Conservation (phyloP, 2,888 invertebrate genomes). For the Punctoribates punctum region DNA sequence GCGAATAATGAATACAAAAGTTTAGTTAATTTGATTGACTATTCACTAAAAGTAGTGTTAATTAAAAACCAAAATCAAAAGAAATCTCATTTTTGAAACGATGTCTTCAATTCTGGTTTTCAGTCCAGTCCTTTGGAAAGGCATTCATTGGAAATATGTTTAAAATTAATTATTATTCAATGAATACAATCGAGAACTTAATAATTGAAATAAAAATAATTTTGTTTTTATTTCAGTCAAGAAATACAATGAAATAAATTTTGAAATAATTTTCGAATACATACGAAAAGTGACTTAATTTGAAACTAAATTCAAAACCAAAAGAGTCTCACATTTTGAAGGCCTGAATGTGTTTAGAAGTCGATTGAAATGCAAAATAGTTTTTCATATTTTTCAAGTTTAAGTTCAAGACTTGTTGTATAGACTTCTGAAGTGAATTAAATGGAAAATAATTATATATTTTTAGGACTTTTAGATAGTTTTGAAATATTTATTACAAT, state of each 20-base stretch:
- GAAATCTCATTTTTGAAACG: neutral
- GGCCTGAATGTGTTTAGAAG: neutral
- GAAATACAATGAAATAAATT: too few relatives aligned
- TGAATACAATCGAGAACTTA: neutral
- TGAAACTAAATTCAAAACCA: neutral
- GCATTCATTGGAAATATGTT: neutral
- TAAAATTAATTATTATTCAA: conserved; percentile 1
- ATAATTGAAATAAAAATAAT: neutral
- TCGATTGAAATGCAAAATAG: neutral
- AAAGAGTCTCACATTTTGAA: neutral
- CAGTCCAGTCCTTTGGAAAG: too few relatives aligned
- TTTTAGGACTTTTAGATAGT: too few relatives aligned
- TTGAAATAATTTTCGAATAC: neutral
- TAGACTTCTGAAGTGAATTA: neutral
- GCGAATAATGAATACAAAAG: neutral
- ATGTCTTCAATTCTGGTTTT: neutral
- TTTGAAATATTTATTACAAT: too few relatives aligned
- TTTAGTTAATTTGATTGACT: neutral
- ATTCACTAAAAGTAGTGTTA: neutral
- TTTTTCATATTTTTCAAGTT: neutral
- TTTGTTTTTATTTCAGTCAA: neutral
- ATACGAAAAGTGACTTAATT: neutral
- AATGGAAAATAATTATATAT: neutral
- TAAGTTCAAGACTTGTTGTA: neutral
- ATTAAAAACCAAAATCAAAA: neutral